phyloP scores from a whole-genome alignment of 2,888 invertebrate species.

The Mimachlamys varia region DNA sequence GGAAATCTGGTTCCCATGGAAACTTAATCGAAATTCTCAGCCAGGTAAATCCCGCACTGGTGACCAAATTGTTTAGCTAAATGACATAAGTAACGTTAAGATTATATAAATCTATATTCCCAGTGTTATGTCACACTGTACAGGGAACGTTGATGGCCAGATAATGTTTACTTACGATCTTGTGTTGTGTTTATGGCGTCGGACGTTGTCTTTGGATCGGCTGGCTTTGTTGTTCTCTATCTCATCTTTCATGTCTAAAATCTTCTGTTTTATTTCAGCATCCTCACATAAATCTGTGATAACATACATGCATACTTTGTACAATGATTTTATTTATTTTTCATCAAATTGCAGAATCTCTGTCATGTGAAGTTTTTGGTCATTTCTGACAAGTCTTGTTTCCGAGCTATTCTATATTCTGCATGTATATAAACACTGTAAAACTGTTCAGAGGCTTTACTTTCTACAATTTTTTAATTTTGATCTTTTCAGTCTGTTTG shows the following conservation, averaged over 20 bases:
- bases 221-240: constrained; percentile 89
- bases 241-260: constrained; percentile 93
- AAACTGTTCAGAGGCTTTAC: too few species aligned
- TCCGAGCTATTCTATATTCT: too few species aligned
- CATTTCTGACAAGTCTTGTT: too few species aligned
- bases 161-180: constrained; percentile 74
- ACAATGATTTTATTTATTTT: neutral
- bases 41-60: neutral
- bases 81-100: neutral
- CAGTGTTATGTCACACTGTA: neutral
- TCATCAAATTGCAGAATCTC: too few species aligned
- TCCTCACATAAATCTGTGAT: constrained; percentile 96
- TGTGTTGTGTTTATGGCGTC: constrained; percentile 71
- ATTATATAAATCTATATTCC: neutral
- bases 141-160: neutral
- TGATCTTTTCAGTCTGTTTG: neutral
- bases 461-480: too few species aligned
- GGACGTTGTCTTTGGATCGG: constrained; percentile 54
- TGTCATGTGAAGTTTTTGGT: too few species aligned
- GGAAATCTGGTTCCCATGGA: neutral
- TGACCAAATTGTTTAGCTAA: neutral
- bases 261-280: constrained; percentile 94
- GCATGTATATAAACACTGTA: too few species aligned
- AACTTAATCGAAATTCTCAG: neutral
- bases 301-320: neutral